Percentiles rank a stretch among this genome's conserved stretches.
phyloP scores from a whole-genome alignment of 1,140 invertebrate genomes.

The Leptestheria dahalacensis region DNA sequence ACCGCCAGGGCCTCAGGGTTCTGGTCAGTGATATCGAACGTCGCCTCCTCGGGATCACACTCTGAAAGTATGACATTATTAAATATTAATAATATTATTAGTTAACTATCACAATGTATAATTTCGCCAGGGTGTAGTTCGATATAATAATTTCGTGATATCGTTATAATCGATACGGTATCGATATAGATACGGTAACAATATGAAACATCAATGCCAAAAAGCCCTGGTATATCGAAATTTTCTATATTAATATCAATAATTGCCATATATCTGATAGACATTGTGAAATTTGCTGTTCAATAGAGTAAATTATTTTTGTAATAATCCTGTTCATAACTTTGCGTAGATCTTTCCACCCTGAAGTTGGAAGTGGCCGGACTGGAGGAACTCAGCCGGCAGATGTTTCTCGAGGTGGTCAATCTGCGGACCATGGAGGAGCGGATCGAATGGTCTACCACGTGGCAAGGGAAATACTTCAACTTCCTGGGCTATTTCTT shows the following conservation, averaged over 20 bases:
- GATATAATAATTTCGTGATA: too few species aligned
- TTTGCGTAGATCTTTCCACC: constrained; percentile 53
- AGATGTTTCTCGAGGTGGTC: constrained; percentile 89
- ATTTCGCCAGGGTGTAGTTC: too few species aligned
- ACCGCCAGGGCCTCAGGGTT: constrained; percentile 2
- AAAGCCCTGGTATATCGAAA: too few species aligned
- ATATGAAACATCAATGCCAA: too few species aligned
- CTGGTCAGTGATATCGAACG: constrained; percentile 9
- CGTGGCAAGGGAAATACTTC: constrained; percentile 96
- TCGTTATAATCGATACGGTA: too few species aligned
- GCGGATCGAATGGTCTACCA: constrained; percentile 81
- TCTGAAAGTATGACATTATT: background rate
- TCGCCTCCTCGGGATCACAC: background rate
- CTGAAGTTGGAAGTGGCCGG: constrained; percentile 71
- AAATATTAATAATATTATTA: too few species aligned
- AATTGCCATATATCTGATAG: background rate
- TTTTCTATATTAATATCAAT: too few species aligned
- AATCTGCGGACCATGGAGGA: constrained; percentile 87
- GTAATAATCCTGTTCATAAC: background rate
- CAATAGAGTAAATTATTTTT: constrained; percentile 2
- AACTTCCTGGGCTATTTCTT: constrained; percentile 98
- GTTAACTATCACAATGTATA: too few species aligned
- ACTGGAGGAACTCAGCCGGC: constrained; percentile 79
- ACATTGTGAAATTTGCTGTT: background rate
- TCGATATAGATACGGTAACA: too few species aligned